These are phyloP conservation scores for Lepus europaeus DNA, from an alignment of 2,113 vertebrate species.

Conservation along the genomic window DNA sequence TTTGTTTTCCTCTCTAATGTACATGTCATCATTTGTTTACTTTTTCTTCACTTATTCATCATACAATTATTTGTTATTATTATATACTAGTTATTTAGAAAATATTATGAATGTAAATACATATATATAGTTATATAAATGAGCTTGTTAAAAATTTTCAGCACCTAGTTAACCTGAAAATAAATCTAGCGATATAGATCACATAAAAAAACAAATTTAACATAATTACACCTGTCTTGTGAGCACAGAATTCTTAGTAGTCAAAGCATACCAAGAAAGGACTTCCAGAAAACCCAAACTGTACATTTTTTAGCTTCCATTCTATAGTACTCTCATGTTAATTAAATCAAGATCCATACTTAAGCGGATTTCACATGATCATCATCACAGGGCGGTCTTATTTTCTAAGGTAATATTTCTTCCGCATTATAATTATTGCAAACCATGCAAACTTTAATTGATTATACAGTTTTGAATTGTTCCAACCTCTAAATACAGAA, in stretches of 20 bases:
- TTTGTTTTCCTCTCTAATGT: not conserved
- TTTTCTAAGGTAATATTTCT: not conserved
- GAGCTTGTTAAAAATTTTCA: not conserved
- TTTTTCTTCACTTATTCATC: not conserved
- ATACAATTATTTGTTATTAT: not conserved
- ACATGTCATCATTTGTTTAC: not conserved
- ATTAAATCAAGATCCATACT: not conserved
- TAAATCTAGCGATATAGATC: not conserved
- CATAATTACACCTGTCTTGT: not conserved
- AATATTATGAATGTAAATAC: not conserved
- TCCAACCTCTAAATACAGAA: not conserved
- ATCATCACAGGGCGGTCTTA: not conserved
- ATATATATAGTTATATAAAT: not conserved
- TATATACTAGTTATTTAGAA: not conserved
- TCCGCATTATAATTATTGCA: not conserved
- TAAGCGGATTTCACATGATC: not conserved
- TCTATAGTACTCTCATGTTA: not conserved
- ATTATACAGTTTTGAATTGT: not conserved
- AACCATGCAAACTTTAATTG: not conserved
- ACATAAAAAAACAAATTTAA: not conserved
- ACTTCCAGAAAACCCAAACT: not conserved
- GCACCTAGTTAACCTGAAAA: not conserved
- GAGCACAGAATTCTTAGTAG: not conserved
- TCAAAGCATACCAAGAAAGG: not conserved
- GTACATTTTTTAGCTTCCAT: not conserved